Evolutionary conservation across 2,888 invertebrate species (phyloP).

Genomic region (Scelioninae gen. 2): DNA sequence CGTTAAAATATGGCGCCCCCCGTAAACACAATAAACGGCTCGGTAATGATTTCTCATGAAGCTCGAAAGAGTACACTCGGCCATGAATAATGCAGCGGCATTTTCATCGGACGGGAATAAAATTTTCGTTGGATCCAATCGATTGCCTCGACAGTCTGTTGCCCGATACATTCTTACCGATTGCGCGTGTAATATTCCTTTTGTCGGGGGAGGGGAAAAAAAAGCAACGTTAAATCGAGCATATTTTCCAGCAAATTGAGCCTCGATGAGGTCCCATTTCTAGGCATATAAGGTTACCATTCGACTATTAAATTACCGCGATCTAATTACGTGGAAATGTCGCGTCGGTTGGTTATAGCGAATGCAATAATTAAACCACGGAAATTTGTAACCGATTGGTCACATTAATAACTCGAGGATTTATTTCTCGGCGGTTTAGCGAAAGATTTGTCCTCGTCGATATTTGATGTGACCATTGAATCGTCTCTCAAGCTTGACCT

Average conservation of each 20-base stretch:
- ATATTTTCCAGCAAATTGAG: slow-evolving; percentile 37
- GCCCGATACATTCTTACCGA: no score
- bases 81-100: slow-evolving; percentile 41
- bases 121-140: slow-evolving; percentile 6
- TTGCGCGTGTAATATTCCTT: slow-evolving; percentile 15
- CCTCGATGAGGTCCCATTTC: slow-evolving; percentile 44
- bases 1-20: slow-evolving; percentile 39
- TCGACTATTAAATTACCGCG: slow-evolving; percentile 42
- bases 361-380: slow-evolving; percentile 31
- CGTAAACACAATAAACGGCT: slow-evolving; percentile 43
- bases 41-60: slow-evolving; percentile 44
- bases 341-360: slow-evolving; percentile 15
- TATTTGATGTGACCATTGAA: no score
- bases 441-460: no score
- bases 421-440: no score
- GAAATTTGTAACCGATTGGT: no score
- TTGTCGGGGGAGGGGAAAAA: neutral
- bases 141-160: slow-evolving; percentile 1
- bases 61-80: slow-evolving; percentile 5
- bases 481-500: no score
- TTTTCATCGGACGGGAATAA: slow-evolving; percentile 27
- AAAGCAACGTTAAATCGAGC: slow-evolving; percentile 25
- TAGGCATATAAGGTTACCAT: slow-evolving; percentile 26
- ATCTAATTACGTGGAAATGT: slow-evolving; percentile 40
- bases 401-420: no score